Percentiles rank a stretch among this genome's conserved stretches.
Conservation (phyloP, 2,797 vertebrate genomes). For the Chelonia mydas region DNA sequence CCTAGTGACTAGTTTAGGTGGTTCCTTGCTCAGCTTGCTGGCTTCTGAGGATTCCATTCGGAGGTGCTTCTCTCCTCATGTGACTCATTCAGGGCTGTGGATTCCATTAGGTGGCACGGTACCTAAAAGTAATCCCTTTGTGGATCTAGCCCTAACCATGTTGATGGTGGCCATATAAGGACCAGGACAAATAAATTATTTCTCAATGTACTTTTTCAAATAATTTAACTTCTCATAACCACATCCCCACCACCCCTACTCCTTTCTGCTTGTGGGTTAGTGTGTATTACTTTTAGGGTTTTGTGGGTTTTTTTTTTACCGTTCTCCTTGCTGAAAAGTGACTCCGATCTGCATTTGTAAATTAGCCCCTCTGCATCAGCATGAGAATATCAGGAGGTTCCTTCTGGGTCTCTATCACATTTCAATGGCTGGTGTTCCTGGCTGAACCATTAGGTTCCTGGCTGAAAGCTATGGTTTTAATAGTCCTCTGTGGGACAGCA, state of each 20-base stretch:
- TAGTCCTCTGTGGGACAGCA: conserved; percentile 39
- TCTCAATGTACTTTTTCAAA: background rate
- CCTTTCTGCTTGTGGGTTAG: background rate
- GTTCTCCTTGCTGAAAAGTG: background rate
- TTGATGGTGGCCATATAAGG: background rate
- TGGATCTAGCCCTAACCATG: background rate
- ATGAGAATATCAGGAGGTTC: conserved; percentile 14
- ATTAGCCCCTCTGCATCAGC: background rate
- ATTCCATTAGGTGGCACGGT: background rate
- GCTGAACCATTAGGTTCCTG: conserved; percentile 34
- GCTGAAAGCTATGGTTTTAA: conserved; percentile 26
- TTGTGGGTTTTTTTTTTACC: background rate
- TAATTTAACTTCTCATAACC: background rate
- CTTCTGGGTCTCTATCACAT: conserved; percentile 5
- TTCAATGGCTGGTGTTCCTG: conserved; percentile 35
- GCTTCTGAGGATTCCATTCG: background rate
- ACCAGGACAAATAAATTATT: background rate
- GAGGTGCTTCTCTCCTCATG: background rate
- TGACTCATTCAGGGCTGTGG: background rate
- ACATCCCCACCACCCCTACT: background rate
- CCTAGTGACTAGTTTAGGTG: background rate
- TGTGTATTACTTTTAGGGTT: background rate
- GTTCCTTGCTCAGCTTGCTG: background rate
- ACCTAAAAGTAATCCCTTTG: background rate
- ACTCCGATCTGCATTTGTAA: background rate